Percentiles rank a stretch among this genome's conserved stretches.
Evolutionary conservation across 2,113 vertebrate genomes (phyloP).

Genomic region (Cichladusa arquata): DNA sequence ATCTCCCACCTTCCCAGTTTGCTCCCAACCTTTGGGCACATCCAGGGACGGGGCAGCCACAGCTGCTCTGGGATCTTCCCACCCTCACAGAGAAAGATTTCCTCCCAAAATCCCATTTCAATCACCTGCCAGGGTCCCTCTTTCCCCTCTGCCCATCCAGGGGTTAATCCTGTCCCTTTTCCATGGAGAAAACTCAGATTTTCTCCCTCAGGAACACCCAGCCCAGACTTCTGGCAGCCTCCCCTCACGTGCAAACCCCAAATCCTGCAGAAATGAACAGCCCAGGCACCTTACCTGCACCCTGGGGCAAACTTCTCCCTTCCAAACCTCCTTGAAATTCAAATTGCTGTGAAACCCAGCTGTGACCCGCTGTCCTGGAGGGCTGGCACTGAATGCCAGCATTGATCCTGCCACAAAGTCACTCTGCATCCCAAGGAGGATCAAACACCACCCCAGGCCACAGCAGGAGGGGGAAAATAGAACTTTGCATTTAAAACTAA

Average conservation of each 20-base stretch:
- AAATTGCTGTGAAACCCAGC: not conserved
- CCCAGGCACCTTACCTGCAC: not conserved
- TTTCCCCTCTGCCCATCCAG: not conserved
- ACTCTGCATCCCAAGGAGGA: not conserved
- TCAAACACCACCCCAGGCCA: not conserved
- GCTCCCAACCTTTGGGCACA: too few relatives aligned
- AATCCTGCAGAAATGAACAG: not conserved
- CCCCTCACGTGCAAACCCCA: not conserved
- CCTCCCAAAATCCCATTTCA: not conserved
- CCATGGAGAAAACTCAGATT: fast-evolving
- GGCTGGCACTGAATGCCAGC: not conserved
- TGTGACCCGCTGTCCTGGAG: not conserved
- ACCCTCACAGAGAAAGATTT: not conserved
- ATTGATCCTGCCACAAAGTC: not conserved
- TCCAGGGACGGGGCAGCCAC: too few relatives aligned
- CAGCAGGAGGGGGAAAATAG: fast-evolving
- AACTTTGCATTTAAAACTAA: not conserved
- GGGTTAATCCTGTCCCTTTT: not conserved
- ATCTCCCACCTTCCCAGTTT: too few relatives aligned
- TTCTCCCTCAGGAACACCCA: not conserved
- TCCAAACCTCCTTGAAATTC: not conserved
- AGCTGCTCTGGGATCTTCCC: too few relatives aligned
- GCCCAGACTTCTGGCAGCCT: not conserved
- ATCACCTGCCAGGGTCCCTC: not conserved
- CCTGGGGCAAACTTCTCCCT: not conserved